phyloP scores from a whole-genome alignment of 2,113 vertebrate species.

The Alces alces region DNA sequence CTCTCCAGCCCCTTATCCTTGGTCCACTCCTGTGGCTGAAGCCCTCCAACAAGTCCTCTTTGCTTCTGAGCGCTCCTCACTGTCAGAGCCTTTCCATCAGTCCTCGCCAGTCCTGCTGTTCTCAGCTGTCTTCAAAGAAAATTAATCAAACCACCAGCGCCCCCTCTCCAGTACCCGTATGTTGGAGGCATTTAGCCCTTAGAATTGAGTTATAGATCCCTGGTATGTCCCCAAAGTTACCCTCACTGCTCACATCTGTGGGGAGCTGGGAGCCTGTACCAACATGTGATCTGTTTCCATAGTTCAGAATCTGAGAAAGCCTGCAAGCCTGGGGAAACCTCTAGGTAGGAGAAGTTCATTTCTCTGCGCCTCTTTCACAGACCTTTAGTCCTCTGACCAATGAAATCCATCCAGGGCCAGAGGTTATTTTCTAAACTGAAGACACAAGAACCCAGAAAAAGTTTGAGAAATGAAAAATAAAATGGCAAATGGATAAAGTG shows the following conservation, averaged over 20 bases:
- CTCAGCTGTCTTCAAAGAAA: background rate
- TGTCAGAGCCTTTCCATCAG: background rate
- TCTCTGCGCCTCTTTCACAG: background rate
- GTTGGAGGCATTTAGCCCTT: background rate
- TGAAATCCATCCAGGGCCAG: background rate
- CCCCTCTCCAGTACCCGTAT: background rate
- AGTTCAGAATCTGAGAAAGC: background rate
- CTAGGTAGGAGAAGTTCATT: background rate
- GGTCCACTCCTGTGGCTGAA: background rate
- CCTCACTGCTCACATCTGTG: background rate
- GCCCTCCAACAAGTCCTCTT: background rate
- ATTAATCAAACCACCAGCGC: background rate
- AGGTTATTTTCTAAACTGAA: background rate
- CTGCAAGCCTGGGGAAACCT: background rate
- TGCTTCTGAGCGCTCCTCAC: background rate
- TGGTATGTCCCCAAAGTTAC: background rate
- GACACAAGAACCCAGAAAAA: background rate
- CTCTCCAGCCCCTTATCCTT: background rate
- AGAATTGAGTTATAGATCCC: background rate
- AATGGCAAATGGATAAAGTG: background rate
- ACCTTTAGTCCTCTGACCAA: background rate
- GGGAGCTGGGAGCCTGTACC: background rate
- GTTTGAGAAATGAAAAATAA: slow-evolving; percentile 5
- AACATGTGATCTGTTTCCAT: background rate
- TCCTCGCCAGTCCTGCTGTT: background rate